Base-by-base conservation (phyloP, 35 echinoderm and acorn worm species). In the Patiria miniata region DNA sequence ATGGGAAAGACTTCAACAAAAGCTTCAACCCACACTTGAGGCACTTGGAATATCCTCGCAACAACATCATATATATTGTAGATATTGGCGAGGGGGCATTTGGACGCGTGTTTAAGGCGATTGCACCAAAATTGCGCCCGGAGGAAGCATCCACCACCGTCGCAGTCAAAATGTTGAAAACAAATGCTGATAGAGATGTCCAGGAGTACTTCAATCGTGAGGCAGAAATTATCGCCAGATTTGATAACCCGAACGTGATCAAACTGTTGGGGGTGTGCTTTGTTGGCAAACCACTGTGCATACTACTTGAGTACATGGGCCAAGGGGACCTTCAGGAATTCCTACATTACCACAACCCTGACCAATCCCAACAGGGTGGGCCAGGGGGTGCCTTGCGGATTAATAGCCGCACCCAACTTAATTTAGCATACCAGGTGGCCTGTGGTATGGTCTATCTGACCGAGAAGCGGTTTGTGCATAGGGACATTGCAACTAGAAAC, bases 11-110 rank as follows among this genome's bases (percentile, higher is more conserved):
- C 42, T 86, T 98, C 61, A 89, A 92, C 51, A 54, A 77, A 21
- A 91, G 88, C 59, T 94, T 91, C 76, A 98, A 94, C 38, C 92
- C 92, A 4, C 85, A 85, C 40, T 60, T 98, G 51, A 81, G 87
- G 36, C 77, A 85, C 61, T 65, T 94, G 77, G 95, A 98, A 52
- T 98, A 94, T 51, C 85, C 91, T 38, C 85, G 95, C 2, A 98
- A 98, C 44, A 81, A 84, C 40, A 91, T 98, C 23, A 81, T 92
- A 10, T 98, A 92, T 76, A 83, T 94, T 28, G 85, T 83, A 14
- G 95, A 98, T 81, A 89, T 98, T 36, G 95, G 95, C 5, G 89
- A 94, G 86, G 95, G 95, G 9, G 95, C 95, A 8, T 98, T 98
- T 86, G 95, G 95, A 0, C 59, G 95, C n/a, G 95, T 98, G 3